A percentile compares a stretch with the other conserved stretches of the same genome.
phyloP scores from a whole-genome alignment of 1,140 invertebrate species.

The Lucilia cuprina region DNA sequence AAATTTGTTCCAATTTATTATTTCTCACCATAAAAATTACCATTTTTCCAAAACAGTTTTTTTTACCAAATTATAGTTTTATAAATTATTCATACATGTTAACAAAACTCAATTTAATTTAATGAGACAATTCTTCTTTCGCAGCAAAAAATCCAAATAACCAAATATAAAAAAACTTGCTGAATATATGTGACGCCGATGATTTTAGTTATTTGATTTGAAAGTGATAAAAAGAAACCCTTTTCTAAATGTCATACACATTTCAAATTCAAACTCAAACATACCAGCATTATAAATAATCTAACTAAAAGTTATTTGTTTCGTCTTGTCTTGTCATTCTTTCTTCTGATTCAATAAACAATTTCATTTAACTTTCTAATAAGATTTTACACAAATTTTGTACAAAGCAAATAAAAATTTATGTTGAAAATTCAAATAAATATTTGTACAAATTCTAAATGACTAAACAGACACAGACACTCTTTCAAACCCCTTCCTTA shows the following conservation, averaged over 20 bases:
- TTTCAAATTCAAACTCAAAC: background rate
- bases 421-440: background rate
- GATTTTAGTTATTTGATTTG: background rate
- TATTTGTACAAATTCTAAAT: background rate
- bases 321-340: background rate
- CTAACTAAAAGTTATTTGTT: background rate
- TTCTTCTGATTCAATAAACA: background rate
- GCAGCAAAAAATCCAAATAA: background rate
- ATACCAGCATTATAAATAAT: background rate
- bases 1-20: no score
- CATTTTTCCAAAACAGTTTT: no score
- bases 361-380: conserved; percentile 4
- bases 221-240: conserved; percentile 2
- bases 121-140: background rate
- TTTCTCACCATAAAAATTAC: no score
- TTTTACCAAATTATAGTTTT: no score
- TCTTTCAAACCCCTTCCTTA: no score
- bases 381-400: background rate
- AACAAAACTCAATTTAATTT: background rate
- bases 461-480: background rate
- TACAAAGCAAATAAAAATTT: background rate
- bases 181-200: background rate
- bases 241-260: background rate
- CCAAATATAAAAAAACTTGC: background rate
- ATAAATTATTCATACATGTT: no score